Conservation (phyloP, 1,140 invertebrate genomes). For the Drosophila mayri region DNA sequence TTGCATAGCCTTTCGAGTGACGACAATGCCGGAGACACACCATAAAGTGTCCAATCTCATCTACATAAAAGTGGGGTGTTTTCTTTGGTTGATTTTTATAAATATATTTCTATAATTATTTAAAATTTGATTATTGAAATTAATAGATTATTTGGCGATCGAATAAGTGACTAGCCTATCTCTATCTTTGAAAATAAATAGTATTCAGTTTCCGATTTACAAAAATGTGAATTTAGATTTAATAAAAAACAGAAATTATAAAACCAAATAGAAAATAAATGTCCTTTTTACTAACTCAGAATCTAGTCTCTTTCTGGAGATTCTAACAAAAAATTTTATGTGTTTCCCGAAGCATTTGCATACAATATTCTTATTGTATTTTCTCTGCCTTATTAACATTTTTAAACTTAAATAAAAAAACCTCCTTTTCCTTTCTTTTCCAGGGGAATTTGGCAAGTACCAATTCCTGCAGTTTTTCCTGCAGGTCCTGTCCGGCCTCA, state of each 20-base stretch:
- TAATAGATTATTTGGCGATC: too few species aligned
- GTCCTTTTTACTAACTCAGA: neutral
- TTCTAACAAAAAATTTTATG: neutral
- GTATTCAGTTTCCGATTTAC: neutral
- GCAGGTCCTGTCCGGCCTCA: constrained; percentile 90
- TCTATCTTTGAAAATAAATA: too few species aligned
- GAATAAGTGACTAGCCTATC: too few species aligned
- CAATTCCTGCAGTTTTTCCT: constrained; percentile 91
- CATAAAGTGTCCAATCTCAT: constrained; percentile 17
- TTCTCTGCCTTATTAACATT: neutral
- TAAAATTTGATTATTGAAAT: neutral
- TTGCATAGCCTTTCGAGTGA: constrained; percentile 65
- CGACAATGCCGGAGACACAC: constrained; percentile 43
- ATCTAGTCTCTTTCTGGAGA: neutral
- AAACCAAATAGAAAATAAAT: neutral
- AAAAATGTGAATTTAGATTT: neutral
- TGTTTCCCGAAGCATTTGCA: neutral
- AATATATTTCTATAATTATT: neutral
- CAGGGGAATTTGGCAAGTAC: constrained; percentile 93
- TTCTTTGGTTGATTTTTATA: neutral
- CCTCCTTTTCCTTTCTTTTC: too few species aligned
- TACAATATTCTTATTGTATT: too few species aligned
- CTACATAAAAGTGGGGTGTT: constrained; percentile 29
- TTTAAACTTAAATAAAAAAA: too few species aligned
- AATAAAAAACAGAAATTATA: neutral